phyloP scores from a whole-genome alignment of 2,888 invertebrate species.

The Notodonta dromedarius region DNA sequence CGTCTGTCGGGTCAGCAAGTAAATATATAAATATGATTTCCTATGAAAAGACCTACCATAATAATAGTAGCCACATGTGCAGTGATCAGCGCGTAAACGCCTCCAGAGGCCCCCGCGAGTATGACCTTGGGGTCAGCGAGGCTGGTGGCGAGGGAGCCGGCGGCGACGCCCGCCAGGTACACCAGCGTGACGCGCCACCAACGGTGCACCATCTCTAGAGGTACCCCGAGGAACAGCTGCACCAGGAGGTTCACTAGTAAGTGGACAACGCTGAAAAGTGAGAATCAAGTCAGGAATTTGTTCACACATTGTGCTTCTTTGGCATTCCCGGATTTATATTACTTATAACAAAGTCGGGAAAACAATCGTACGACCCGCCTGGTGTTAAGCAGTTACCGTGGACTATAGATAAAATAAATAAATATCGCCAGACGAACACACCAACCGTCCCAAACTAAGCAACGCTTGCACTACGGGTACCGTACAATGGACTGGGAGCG shows the following conservation, averaged over 20 bases:
- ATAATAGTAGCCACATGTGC: constrained; percentile 97
- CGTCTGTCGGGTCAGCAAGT: too few relatives aligned
- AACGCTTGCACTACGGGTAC: too few relatives aligned
- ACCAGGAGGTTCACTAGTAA: constrained; percentile 95
- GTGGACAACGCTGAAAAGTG: constrained; percentile 89
- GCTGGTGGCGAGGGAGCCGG: constrained; percentile 93
- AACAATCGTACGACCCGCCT: neutral
- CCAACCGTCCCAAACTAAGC: too few relatives aligned
- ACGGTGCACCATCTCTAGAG: constrained; percentile 97
- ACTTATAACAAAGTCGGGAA: too few relatives aligned
- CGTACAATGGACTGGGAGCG: too few relatives aligned
- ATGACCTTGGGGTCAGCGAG: constrained; percentile 91
- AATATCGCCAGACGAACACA: too few relatives aligned
- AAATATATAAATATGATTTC: too few relatives aligned
- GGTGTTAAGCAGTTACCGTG: too few relatives aligned
- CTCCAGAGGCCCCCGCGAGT: constrained; percentile 97
- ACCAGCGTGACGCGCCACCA: constrained; percentile 96
- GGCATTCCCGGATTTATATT: too few relatives aligned
- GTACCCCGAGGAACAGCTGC: constrained; percentile 96
- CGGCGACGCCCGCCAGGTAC: constrained; percentile 93
- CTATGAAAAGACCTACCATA: too few relatives aligned
- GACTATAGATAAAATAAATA: too few relatives aligned
- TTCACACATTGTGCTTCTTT: too few relatives aligned
- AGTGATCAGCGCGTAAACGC: constrained; percentile 96
- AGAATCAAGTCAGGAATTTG: neutral